Conservation (phyloP, 2,888 invertebrate species). For the Abrostola tripartita region DNA sequence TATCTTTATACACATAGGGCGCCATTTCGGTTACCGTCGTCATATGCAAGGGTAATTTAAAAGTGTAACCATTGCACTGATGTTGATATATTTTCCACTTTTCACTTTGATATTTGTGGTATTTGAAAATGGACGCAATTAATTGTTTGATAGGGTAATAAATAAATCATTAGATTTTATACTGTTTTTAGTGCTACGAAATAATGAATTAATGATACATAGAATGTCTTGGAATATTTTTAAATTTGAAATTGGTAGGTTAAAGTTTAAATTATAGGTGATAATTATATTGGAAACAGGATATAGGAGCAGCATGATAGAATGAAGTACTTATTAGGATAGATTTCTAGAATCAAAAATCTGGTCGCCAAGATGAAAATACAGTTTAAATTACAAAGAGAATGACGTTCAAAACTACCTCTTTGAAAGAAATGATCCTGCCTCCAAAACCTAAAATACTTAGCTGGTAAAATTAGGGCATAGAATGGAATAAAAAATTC, state of each 20-base stretch:
- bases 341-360: too few relatives aligned
- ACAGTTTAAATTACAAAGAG: too few relatives aligned
- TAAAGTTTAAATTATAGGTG: too few relatives aligned
- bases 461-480: too few relatives aligned
- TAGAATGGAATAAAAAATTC: too few relatives aligned
- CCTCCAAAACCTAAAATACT: too few relatives aligned
- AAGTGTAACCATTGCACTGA: slow-evolving; percentile 72
- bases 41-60: slow-evolving; percentile 52
- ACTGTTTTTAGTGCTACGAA: slow-evolving; percentile 20
- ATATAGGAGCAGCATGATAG: too few relatives aligned
- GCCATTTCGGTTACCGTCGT: slow-evolving; percentile 12
- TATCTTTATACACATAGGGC: slow-evolving; percentile 1
- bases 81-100: slow-evolving; percentile 73
- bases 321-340: too few relatives aligned
- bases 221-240: neutral
- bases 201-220: slow-evolving; percentile 7
- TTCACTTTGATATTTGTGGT: slow-evolving; percentile 62
- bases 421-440: too few relatives aligned
- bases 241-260: neutral
- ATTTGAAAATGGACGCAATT: slow-evolving; percentile 66
- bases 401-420: too few relatives aligned
- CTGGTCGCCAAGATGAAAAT: too few relatives aligned
- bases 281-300: too few relatives aligned
- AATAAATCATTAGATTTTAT: slow-evolving; percentile 51
- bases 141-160: slow-evolving; percentile 59